Conservation (phyloP, 2,113 vertebrate species). For the Acanthochromis polyacanthus region DNA sequence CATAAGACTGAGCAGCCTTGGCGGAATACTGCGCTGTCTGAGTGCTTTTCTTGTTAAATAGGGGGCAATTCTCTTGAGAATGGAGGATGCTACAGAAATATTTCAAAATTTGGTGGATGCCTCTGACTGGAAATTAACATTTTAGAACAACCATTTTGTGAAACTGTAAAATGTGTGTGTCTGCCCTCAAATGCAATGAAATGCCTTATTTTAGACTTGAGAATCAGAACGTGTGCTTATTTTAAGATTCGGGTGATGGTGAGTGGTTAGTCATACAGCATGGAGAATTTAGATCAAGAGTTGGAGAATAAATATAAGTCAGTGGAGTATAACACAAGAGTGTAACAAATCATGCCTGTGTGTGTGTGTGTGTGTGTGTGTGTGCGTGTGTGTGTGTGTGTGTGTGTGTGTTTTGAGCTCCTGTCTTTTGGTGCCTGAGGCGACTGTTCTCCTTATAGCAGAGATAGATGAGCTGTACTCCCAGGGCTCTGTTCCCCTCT, state of each 20-base stretch:
- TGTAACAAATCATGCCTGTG: slow-evolving; percentile 38
- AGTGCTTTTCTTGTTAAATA: not conserved
- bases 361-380: slow-evolving; percentile 41
- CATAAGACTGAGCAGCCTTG: too few species aligned
- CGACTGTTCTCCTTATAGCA: slow-evolving; percentile 56
- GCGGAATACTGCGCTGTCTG: too few species aligned
- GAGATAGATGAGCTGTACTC: slow-evolving; percentile 62
- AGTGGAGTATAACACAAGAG: slow-evolving; percentile 21
- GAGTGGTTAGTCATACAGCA: slow-evolving; percentile 42
- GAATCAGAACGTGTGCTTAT: slow-evolving; percentile 46
- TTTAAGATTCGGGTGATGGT: slow-evolving; percentile 44
- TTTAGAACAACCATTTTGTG: slow-evolving; percentile 22
- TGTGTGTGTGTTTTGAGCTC: slow-evolving; percentile 37
- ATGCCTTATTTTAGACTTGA: slow-evolving; percentile 34
- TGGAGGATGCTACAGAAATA: slow-evolving; percentile 20
- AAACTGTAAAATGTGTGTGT: slow-evolving; percentile 22
- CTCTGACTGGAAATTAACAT: slow-evolving; percentile 37
- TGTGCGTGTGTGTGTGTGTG: slow-evolving; percentile 36
- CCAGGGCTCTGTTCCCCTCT: slow-evolving; percentile 54
- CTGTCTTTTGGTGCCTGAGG: slow-evolving; percentile 44
- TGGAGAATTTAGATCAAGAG: slow-evolving; percentile 46
- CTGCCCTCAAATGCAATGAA: not conserved
- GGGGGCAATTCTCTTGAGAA: not conserved
- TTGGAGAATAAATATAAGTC: slow-evolving; percentile 46
- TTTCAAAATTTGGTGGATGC: slow-evolving; percentile 5